Conservation (phyloP, 2,113 vertebrate species). For the Sciurus niger region DNA sequence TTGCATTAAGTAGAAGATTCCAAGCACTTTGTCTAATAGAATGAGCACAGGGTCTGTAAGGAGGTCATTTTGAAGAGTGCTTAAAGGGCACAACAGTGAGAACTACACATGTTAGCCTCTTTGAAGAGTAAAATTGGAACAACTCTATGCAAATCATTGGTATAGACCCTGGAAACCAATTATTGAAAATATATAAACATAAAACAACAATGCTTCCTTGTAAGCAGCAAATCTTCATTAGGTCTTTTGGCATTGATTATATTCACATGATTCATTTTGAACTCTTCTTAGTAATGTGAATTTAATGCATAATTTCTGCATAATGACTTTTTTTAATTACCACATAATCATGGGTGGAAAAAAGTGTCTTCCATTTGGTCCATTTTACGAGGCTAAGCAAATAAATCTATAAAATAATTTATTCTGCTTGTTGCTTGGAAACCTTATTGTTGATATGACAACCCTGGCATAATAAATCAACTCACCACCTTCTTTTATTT, state of each 20-base stretch:
- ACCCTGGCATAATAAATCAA: constrained; percentile 86
- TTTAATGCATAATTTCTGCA: constrained; percentile 81
- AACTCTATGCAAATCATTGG: constrained; percentile 17
- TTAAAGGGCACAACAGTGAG: constrained; percentile 10
- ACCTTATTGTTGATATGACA: constrained; percentile 91
- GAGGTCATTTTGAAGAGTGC: constrained; percentile 47
- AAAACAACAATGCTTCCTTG: constrained; percentile 72
- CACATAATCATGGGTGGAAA: constrained; percentile 75
- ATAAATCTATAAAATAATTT: constrained; percentile 88
- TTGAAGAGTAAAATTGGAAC: constrained; percentile 56
- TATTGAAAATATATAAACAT: constrained; percentile 71
- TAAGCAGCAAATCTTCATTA: constrained; percentile 82
- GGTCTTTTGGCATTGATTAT: constrained; percentile 81
- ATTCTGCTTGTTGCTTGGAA: constrained; percentile 89
- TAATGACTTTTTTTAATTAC: constrained; percentile 86
- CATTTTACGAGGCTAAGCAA: constrained; percentile 85
- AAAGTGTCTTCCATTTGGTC: constrained; percentile 80
- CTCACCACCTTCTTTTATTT: constrained; percentile 83
- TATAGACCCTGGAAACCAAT: constrained; percentile 67
- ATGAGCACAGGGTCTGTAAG: background rate
- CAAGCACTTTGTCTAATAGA: background rate
- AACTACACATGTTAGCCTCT: background rate
- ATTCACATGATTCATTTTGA: constrained; percentile 81
- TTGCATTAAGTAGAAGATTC: constrained; percentile 41
- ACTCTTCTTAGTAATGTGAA: constrained; percentile 83